Base-by-base conservation (phyloP, 2,113 vertebrate genomes). In the Raja brachyura region DNA sequence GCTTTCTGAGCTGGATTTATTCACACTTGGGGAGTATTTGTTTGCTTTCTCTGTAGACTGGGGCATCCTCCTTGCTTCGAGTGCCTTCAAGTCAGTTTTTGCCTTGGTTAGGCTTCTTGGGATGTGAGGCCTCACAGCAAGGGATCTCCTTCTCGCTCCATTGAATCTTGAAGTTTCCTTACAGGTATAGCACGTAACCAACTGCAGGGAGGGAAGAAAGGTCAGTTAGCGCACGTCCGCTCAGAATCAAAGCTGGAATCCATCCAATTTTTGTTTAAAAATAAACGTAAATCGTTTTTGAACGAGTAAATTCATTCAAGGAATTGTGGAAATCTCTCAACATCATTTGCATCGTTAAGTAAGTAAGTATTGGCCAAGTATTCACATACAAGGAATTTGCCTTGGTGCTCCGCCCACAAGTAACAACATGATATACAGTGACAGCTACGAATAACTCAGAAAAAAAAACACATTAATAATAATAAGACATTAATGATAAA, bases 111-210 rank as follows among this genome's bases (percentile, higher is more conserved):
- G 96, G 54, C 96, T 95, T 75, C 94, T 76, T 93, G 94, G 94
- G 93, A 3, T 94, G 75, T 93, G 96, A 28, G 94, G 93, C 7
- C 94, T 31, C 56, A 94, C 88, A 16, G 95, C 90, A 5, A 97
- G 94, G 90, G 96, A 96, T 93, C 96, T 96, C 95, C 98, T 96
- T 88, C 96, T 97, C 94, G 96, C 94, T 85, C 98, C 98, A 93
- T 94, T 94, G 94, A 96, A 95, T 94, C 95, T 97, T 93, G 96
- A 96, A 79, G 97, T 97, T 94, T 95, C 97, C 94, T 96, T 97
- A 95, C 98, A 99, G 0, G 96, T 96, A 94, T 97, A 97, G 95
- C 98, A 99, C 94, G 97, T 98, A 94, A 98, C 95, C 96, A 98
- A 95, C 98, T 99, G 94, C 20, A 86, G 94, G 56, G 90, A 92